Evolutionary conservation across 2,113 vertebrate genomes (phyloP).

Genomic region (Damaliscus lunatus): DNA sequence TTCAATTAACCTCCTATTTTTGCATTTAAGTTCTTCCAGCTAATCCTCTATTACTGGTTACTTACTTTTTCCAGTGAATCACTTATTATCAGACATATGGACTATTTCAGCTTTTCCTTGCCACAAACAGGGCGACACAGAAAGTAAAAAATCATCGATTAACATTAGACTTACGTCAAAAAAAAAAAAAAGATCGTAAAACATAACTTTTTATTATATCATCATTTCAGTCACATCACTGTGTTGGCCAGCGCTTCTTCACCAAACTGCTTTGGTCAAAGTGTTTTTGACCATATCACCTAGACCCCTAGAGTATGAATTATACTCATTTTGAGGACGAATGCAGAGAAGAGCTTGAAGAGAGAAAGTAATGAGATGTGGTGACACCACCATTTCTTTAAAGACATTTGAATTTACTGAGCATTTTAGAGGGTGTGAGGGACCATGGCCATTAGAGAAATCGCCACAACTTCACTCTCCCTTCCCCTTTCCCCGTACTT

Average conservation of each 20-base stretch:
- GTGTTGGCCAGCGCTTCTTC: background rate
- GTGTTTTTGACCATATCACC: background rate
- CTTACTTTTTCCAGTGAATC: background rate
- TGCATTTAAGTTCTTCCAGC: background rate
- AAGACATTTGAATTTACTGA: background rate
- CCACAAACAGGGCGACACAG: background rate
- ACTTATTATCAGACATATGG: background rate
- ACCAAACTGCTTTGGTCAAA: background rate
- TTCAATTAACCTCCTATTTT: background rate
- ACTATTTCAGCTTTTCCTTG: background rate
- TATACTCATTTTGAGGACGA: background rate
- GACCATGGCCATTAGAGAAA: background rate
- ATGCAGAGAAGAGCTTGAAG: background rate
- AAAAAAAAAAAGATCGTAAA: background rate
- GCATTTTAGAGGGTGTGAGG: background rate
- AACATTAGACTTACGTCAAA: background rate
- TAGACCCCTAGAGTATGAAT: background rate
- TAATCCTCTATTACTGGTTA: background rate
- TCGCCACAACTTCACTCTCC: background rate
- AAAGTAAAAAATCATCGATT: background rate
- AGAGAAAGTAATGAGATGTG: background rate
- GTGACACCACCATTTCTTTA: background rate
- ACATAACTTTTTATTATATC: background rate
- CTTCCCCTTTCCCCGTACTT: background rate
- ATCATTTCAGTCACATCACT: background rate